Evolutionary conservation across 2,797 vertebrate genomes (phyloP), one percentile per base, ranked within the genome.

Genomic region (Periophthalmus magnuspinnatus): DNA sequence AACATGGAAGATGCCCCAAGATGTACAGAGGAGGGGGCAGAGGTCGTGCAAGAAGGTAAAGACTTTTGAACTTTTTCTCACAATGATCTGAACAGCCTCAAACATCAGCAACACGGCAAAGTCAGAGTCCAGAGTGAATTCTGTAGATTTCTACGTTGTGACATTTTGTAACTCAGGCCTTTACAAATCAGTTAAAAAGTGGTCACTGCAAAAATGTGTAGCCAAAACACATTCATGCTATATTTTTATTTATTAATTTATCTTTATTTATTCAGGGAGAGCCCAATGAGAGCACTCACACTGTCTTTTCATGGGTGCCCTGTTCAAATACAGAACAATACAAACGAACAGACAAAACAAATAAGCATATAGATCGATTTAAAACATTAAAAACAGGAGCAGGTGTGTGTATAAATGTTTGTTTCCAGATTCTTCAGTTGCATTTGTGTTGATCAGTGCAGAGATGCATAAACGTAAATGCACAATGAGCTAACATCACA

Each of bases 1-100:
- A 83, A 69, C 48, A 89, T 87, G 89, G 86, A 89, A 69, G 76
- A 82, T 36, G 62, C 56, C 47, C 77, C 81, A 36, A 47, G 24
- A 0, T 56, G 19, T 22, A 5, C 69, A 22, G 82, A 87, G 1
- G 82, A 78, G 21, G 59, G 19, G 61, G 55, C 5, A 5, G 84
- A 81, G 2, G 69, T 5, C 0, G 16, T 22, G 63, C 24, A 65
- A 34, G 74, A 85, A 87, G 90, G 86, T 88, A 85, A 87, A 76
- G 28, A 28, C 14, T 61, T 62, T 38, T 36, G 7, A 28, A 36
- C 33, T 47, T n/a, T 61, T 61, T 21, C 33, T 8, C 38, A 21
- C 32, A 36, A 41, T 45, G 10, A 63, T 63, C 0, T 24, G 11
- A 0, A 16, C 13, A 28, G 4, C 8, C 17, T 36, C 17, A 36